Evolutionary conservation across 2,888 invertebrate genomes (phyloP).

Genomic region (Apodemia zela): DNA sequence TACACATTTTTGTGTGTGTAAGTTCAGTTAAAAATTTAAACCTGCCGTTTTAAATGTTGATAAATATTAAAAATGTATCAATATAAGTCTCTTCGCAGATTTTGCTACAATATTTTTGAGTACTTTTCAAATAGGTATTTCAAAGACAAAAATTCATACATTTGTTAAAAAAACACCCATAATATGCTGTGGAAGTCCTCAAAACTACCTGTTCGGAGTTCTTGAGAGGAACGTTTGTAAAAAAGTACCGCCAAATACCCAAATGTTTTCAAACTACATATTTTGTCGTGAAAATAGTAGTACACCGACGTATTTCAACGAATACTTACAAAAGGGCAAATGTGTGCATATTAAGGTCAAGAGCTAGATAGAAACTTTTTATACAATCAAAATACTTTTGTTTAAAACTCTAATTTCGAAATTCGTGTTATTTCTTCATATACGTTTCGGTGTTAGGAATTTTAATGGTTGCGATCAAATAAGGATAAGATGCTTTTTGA

Average conservation of each 20-base stretch:
- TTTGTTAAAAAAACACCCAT: too few species aligned
- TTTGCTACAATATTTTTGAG: too few species aligned
- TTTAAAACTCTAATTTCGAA: background rate
- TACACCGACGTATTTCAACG: background rate
- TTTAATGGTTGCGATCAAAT: too few species aligned
- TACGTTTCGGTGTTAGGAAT: too few species aligned
- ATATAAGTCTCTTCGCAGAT: too few species aligned
- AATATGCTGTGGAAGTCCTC: background rate
- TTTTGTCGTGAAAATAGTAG: too few species aligned
- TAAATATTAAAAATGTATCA: too few species aligned
- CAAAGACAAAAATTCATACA: background rate
- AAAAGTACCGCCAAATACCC: background rate
- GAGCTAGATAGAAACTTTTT: background rate
- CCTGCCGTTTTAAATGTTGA: too few species aligned
- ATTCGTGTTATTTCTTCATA: too few species aligned
- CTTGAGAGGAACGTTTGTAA: background rate
- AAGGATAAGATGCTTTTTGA: too few species aligned
- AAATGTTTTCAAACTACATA: too few species aligned
- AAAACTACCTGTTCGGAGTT: background rate
- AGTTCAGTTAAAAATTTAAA: too few species aligned
- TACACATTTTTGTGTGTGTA: background rate
- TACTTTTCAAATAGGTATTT: background rate
- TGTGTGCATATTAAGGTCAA: background rate
- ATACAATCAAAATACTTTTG: background rate
- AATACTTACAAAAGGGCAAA: background rate